phyloP scores from a whole-genome alignment of 2,797 vertebrate species.

The Tapirus indicus region DNA sequence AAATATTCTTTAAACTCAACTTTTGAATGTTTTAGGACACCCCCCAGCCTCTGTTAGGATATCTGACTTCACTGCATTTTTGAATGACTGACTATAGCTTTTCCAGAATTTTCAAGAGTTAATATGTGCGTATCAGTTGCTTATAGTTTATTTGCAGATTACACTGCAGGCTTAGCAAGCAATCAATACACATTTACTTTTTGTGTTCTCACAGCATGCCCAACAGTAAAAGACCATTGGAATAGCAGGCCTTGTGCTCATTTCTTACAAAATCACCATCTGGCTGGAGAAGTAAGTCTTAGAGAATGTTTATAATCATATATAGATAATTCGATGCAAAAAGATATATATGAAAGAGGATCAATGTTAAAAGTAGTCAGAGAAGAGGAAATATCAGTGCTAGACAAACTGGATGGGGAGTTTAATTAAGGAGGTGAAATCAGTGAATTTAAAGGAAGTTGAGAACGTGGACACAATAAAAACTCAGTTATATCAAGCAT shows the following conservation, averaged over 20 bases:
- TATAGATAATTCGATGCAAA: neutral
- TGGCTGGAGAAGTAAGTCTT: neutral
- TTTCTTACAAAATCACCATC: constrained; percentile 4
- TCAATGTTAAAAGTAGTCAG: neutral
- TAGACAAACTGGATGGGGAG: neutral
- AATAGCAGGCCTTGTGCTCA: neutral
- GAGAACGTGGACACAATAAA: neutral
- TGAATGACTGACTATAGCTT: constrained; percentile 23
- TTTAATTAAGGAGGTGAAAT: constrained; percentile 22
- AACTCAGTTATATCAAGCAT: neutral
- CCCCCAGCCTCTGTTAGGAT: neutral
- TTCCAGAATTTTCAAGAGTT: neutral
- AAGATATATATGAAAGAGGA: neutral
- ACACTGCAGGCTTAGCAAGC: neutral
- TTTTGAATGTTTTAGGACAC: constrained; percentile 39
- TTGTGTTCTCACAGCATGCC: neutral
- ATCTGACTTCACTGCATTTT: constrained; percentile 10
- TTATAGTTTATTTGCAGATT: neutral
- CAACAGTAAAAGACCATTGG: neutral
- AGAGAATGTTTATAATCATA: constrained; percentile 9
- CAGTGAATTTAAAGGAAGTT: neutral
- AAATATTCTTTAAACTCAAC: constrained; percentile 40
- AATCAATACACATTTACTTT: neutral
- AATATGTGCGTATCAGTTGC: neutral
- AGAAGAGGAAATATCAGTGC: constrained; percentile 11